Evolutionary conservation across 2,888 invertebrate species (phyloP).

Genomic region (Margaritifera margaritifera): DNA sequence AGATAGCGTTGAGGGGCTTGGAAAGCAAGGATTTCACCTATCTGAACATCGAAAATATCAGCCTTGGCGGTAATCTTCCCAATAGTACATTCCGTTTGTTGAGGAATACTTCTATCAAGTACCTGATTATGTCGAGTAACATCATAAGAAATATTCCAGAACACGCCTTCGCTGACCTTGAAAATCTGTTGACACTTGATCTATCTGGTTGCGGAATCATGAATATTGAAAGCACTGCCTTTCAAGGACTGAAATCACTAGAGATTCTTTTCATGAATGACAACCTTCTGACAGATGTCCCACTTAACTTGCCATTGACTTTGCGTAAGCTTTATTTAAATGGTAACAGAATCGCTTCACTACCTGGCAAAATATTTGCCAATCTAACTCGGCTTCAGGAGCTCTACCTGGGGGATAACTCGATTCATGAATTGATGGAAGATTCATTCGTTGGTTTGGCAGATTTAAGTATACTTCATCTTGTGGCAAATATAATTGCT

Average conservation of each 20-base stretch:
- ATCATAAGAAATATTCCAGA: slow-evolving; percentile 34
- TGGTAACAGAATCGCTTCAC: slow-evolving; percentile 81
- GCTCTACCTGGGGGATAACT: slow-evolving; percentile 90
- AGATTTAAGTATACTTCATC: slow-evolving; percentile 86
- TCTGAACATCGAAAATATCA: slow-evolving; percentile 50
- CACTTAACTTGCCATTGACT: slow-evolving; percentile 43
- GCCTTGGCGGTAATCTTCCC: slow-evolving; percentile 41
- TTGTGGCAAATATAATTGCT: slow-evolving; percentile 73
- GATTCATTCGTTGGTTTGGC: slow-evolving; percentile 65
- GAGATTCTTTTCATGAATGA: slow-evolving; percentile 43
- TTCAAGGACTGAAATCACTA: slow-evolving; percentile 44
- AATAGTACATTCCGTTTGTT: slow-evolving; percentile 48
- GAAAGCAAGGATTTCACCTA: slow-evolving; percentile 39
- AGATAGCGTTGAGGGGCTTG: slow-evolving; percentile 38
- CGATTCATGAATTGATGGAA: slow-evolving; percentile 84
- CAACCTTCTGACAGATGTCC: slow-evolving; percentile 44
- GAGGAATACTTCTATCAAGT: slow-evolving; percentile 38
- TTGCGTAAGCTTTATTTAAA: slow-evolving; percentile 46
- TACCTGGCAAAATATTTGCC: slow-evolving; percentile 85
- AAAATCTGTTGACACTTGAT: slow-evolving; percentile 44
- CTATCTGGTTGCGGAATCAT: slow-evolving; percentile 43
- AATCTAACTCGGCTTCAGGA: slow-evolving; percentile 84
- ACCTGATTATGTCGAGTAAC: slow-evolving; percentile 50
- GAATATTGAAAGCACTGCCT: slow-evolving; percentile 32
- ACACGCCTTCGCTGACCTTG: slow-evolving; percentile 44